Percentiles rank a stretch among this genome's conserved stretches.
Conservation (phyloP, 2,797 vertebrate genomes). For the Glyptemys insculpta region DNA sequence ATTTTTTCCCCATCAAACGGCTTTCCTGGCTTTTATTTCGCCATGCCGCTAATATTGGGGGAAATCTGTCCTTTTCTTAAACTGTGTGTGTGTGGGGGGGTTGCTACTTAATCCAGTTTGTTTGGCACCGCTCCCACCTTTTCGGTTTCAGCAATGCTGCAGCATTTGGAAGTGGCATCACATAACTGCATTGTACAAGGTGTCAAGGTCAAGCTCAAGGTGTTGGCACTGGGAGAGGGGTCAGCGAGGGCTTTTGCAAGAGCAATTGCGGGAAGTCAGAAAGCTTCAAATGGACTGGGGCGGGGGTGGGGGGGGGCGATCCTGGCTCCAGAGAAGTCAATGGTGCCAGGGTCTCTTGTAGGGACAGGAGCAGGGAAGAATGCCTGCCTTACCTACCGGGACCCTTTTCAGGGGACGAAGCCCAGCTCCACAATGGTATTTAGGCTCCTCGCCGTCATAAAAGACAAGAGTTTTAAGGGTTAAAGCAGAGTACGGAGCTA, state of each 20-base stretch:
- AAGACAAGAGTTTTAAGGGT: background rate
- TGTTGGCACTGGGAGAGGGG: background rate
- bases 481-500: too few relatives aligned
- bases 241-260: background rate
- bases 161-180: background rate
- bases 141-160: accelerated
- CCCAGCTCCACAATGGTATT: too few relatives aligned
- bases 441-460: background rate
- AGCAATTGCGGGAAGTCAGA: background rate
- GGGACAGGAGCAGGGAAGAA: background rate
- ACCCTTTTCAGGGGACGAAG: background rate
- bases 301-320: background rate
- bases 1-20: background rate
- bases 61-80: background rate
- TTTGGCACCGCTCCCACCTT: background rate
- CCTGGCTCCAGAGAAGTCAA: background rate
- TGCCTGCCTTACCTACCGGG: too few relatives aligned
- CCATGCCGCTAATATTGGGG: background rate
- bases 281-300: too few relatives aligned
- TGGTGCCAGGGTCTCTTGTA: background rate
- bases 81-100: background rate
- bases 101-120: background rate
- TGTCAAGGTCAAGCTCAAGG: too few relatives aligned
- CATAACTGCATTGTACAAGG: background rate
- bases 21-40: background rate